Base-by-base conservation (phyloP, 2,797 vertebrate genomes). In the Sebastes vulpes region DNA sequence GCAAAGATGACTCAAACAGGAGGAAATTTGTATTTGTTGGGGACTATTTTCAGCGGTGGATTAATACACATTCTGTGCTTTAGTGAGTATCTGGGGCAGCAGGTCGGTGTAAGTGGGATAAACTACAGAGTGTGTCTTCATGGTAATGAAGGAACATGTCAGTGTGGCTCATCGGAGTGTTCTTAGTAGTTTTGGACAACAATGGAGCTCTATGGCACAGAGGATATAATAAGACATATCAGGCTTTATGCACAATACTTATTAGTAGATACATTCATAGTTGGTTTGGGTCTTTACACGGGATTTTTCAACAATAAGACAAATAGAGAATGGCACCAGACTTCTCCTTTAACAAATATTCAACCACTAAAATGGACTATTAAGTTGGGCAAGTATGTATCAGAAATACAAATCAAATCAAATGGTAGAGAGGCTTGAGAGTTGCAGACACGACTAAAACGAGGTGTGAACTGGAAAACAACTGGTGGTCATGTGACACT, bases 71-170 rank as follows among this genome's bases (percentile, higher is more conserved):
- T 64, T 26, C 20, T 46, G 38, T 18, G 12, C 21, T 6, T 26
- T 50, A 8, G 31, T 61, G 25, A 69, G 58, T 65, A 74, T 50
- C 50, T 75, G 63, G 53, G 46, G 59, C 65, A 69, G 23, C 35
- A 60, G 71, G 25, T n/a, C 0, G 1, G 57, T 57, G n/a, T 20
- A 48, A 6, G 58, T 16, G 8, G 18, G n/a, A 50, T 69, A 57
- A 64, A 50, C 35, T 28, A 38, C 65, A 11, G 20, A 28, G 48
- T 26, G 23, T 48, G 46, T 8, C 12, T 60, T 64, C 4, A 21
- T 56, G 54, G 60, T 42, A 46, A 59, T 46, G 29, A 9, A 25
- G 12, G 60, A 65, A 52, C 42, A 38, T 58, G 42, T 60, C 18
- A 28, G 23, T 16, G 31, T 18, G 42, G 6, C 42, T 46, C 31